These are phyloP conservation scores for Albula goreensis DNA, from an alignment of 2,113 vertebrate genomes.

Conservation along the genomic window DNA sequence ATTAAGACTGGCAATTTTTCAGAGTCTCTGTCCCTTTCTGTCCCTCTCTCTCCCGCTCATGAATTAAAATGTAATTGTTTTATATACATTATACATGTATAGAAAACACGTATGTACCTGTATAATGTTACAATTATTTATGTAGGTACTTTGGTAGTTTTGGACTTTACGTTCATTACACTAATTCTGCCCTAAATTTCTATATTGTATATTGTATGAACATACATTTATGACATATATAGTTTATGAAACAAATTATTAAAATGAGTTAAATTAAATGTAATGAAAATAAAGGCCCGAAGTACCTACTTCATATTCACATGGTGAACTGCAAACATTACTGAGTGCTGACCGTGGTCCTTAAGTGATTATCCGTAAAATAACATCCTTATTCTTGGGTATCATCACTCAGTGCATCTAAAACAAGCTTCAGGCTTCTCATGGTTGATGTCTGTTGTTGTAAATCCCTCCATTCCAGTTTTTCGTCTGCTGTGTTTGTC, in stretches of 20 bases:
- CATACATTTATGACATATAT: no score
- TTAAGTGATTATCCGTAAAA: not conserved
- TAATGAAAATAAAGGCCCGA: not conserved
- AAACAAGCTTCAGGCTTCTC: not conserved
- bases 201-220: no score
- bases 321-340: not conserved
- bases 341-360: not conserved
- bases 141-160: no score
- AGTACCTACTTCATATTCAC: not conserved
- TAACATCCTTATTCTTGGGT: not conserved
- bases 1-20: not conserved
- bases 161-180: no score
- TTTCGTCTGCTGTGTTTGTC: not conserved
- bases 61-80: no score
- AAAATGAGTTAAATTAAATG: not conserved
- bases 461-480: slow-evolving; percentile 21
- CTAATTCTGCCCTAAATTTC: no score
- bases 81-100: no score
- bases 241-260: not conserved
- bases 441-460: slow-evolving; percentile 11
- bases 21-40: no score
- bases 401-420: not conserved
- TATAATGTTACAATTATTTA: no score
- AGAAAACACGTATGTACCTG: no score
- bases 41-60: no score